A percentile compares a stretch with the other conserved stretches of the same genome.
Evolutionary conservation across 2,888 invertebrate genomes (phyloP).

Genomic region (Acleris literana): DNA sequence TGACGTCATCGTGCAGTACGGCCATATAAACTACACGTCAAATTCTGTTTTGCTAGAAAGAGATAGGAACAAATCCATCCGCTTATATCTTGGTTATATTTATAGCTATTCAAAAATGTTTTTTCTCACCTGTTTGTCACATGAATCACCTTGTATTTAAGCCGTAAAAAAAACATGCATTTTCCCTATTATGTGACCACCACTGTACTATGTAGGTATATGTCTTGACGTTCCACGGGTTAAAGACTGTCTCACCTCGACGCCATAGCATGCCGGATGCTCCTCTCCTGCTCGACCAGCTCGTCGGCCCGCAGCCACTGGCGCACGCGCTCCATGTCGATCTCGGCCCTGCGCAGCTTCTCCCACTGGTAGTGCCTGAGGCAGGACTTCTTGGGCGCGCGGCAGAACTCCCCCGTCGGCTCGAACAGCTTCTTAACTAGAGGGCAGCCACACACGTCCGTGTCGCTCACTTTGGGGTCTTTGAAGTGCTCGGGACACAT

Average conservation of each 20-base stretch:
- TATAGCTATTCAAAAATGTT: too few species aligned
- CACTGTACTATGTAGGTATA: too few species aligned
- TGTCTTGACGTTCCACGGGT: too few species aligned
- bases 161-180: too few species aligned
- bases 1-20: too few species aligned
- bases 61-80: too few species aligned
- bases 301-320: conserved; percentile 98
- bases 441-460: conserved; percentile 97
- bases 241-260: conserved; percentile 77
- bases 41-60: too few species aligned
- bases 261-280: conserved; percentile 88
- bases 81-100: too few species aligned
- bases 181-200: too few species aligned
- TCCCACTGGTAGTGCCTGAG: conserved; percentile 98
- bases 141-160: too few species aligned
- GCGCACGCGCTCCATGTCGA: conserved; percentile 95
- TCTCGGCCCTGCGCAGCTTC: conserved; percentile 95
- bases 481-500: conserved; percentile 99
- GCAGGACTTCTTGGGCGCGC: conserved; percentile 94
- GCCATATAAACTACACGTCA: too few species aligned
- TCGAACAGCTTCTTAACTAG: conserved; percentile 93
- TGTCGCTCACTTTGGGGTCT: conserved; percentile 93
- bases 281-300: conserved; percentile 95
- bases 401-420: conserved; percentile 93
- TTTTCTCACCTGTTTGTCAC: too few species aligned